Percentiles rank a stretch among this genome's conserved stretches.
These are phyloP conservation scores for Eucriotettix oculatus DNA, from an alignment of 2,888 invertebrate species.

Conservation along the genomic window DNA sequence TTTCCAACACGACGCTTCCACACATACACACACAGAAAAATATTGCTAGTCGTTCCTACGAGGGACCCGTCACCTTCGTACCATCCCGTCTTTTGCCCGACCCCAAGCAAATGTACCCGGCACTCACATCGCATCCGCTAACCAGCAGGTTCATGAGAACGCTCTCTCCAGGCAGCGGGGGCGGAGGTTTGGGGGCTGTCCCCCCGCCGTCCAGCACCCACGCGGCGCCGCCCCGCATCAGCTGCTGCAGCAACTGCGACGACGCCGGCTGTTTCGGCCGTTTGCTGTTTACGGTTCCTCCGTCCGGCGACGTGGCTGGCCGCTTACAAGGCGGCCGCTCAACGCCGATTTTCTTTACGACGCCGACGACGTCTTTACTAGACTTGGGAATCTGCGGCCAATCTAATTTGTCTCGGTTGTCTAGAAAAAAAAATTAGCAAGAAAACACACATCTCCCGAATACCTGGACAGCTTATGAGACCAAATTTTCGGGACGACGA, in stretches of 20 bases:
- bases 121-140: constrained; percentile 87
- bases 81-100: constrained; percentile 11
- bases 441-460: not conserved
- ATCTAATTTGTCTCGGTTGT: not conserved
- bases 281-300: not conserved
- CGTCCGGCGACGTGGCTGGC: not conserved
- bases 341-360: not conserved
- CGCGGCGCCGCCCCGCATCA: constrained; percentile 4
- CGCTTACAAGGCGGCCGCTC: constrained; percentile 2
- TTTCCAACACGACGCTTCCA: not conserved
- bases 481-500: too few species aligned
- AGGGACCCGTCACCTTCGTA: too few species aligned
- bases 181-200: constrained; percentile 1
- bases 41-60: too few species aligned
- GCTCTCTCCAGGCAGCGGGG: constrained; percentile 36
- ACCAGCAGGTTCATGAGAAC: constrained; percentile 90
- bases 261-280: not conserved
- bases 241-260: constrained; percentile 22
- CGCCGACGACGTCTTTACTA: too few species aligned
- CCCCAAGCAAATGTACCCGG: constrained; percentile 77
- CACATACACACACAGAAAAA: too few species aligned
- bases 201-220: constrained; percentile 8
- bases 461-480: too few species aligned
- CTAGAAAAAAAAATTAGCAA: not conserved
- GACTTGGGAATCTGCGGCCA: too few species aligned